Evolutionary conservation across 2,888 invertebrate species (phyloP), one percentile per base, ranked within the genome.

Genomic region (Mesoligia furuncula): DNA sequence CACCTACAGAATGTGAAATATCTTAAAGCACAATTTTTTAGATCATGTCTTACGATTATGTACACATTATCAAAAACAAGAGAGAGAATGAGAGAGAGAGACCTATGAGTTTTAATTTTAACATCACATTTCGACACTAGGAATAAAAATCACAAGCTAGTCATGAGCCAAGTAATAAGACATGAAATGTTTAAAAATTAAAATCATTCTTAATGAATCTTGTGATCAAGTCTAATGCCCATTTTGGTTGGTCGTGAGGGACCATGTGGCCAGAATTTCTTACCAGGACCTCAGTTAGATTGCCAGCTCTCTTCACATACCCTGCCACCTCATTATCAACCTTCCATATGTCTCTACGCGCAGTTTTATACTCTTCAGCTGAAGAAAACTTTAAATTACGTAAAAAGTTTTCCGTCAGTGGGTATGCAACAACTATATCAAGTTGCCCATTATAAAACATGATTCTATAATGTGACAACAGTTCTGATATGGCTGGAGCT

Each of bases 181-280:
- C 7, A 42, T 17, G 4, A 31, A 57, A 61, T 24, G 8, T 57
- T 81, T 51, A 81, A 11, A 64, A 67, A 11, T 90, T 61, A 88
- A 61, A 94, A 79, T 94, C 93, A 74, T 94, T 92, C 20, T 88
- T 89, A 59, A 97, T 93, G 91, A 98, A 97, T 84, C 94, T 94
- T 66, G 94, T 96, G 59, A 98, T 97, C 89, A 98, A 92, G 88
- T 97, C 96, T 6, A 96, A 94, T 0, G 97, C 97, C 95, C 97
- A 97, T 81, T 96, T 94, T 0, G 98, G 97, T 85, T 97, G 97
- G 87, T 97, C 97, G 70, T 93, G 91, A 0, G 97, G 97, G 3
- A 97, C 97, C 97, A 98, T 98, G 90, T 98, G 98, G 0, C 98
- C 98, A 15, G 98, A 98, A 94, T 98, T 97, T 59, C 98, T 96